These are phyloP conservation scores for Cirrhinus mrigala DNA, from an alignment of 2,797 vertebrate species.

Conservation along the genomic window DNA sequence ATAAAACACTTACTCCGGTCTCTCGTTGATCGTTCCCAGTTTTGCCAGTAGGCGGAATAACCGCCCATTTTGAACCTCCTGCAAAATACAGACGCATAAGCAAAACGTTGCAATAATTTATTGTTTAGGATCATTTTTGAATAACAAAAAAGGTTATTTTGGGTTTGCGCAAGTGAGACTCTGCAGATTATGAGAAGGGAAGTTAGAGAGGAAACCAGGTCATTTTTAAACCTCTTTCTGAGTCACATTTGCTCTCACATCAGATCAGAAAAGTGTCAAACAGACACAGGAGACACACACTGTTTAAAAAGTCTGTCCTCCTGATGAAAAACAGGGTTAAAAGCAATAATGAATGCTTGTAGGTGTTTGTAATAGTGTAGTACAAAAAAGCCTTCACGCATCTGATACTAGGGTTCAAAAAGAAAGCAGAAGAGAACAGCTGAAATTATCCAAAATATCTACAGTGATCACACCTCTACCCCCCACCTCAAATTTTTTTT, in stretches of 20 bases:
- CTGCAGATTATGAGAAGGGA: neutral
- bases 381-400: conserved; percentile 1
- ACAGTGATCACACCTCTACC: neutral
- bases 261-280: neutral
- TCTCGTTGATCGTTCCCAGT: conserved; percentile 99
- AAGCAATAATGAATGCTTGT: neutral
- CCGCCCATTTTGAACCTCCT: conserved; percentile 99
- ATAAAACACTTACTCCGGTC: conserved; percentile 89
- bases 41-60: conserved; percentile 97
- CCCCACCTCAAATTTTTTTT: too few species aligned
- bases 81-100: conserved; percentile 54
- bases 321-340: neutral
- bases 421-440: conserved; percentile 2
- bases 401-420: neutral
- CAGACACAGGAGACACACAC: neutral
- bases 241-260: neutral
- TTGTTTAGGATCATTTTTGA: neutral
- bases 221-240: conserved; percentile 20
- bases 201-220: conserved; percentile 15
- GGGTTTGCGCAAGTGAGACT: neutral
- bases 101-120: neutral
- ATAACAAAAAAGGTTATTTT: neutral
- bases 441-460: neutral
- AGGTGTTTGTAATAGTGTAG: neutral
- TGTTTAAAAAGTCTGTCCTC: neutral